Base-by-base conservation (phyloP, 2,113 vertebrate species). In the Leiothrix lutea region DNA sequence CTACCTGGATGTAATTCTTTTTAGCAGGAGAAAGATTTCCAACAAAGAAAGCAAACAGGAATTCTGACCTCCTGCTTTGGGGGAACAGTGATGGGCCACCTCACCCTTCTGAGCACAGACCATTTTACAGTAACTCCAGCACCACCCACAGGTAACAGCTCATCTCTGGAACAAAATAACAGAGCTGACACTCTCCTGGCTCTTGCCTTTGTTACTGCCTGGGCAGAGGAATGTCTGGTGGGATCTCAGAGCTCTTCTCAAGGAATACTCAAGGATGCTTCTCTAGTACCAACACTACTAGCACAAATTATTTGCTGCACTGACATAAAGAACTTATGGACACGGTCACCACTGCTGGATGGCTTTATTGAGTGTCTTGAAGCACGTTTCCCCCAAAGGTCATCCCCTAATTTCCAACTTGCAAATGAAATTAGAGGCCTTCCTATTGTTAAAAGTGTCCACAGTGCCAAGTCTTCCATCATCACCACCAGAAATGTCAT, bases 281-380 rank as follows among this genome's bases (percentile, higher is more conserved):
- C 64, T 38, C 83, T 24, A 40, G 31, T 10, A 28, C 64, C 67
- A 88, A 38, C 9, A 54, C 22, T 11, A 48, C 25, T 12, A 48
- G 10, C 5, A 33, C 7, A 5, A 70, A 70, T 47, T 23, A 61
- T 57, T 18, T 0, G 3, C 67, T 58, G 48, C 22, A 22, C 71
- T 57, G 50, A n/a, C 50, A 80, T 4, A 50, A 83, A 80, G 67
- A 75, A 23, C 38, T 64, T 16, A 87, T 0, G 0, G 53, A 94
- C 88, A 88, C 69, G 73, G 14, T 24, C 56, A 45, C 60, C 80
- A 90, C 91, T 95, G 88, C 72, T 47, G 22, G 25, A 71, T 58
- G 72, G 67, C 56, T 96, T 97, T 95, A 96, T 86, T 94, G 25
- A 54, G 35, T 20, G 13, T 36, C 71, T 80, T 62, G 60, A 94